Conservation (phyloP, 2,888 invertebrate genomes). For the Cheilosia variabilis region DNA sequence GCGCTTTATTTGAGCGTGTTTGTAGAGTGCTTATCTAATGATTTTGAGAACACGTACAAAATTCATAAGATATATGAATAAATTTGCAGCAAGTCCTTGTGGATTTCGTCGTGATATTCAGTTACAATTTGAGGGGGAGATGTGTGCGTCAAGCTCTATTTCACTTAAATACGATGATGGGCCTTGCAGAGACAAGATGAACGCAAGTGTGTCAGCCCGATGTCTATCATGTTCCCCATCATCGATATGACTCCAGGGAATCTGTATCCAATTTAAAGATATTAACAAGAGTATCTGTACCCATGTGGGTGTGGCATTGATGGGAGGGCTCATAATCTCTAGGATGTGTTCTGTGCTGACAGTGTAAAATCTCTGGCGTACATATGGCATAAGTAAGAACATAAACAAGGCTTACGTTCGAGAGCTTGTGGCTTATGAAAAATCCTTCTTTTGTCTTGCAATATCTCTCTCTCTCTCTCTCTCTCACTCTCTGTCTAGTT, state of each 20-base stretch:
- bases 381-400: no score
- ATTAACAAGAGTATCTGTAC: background rate
- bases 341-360: no score
- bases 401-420: no score
- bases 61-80: constrained; percentile 42
- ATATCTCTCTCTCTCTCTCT: no score
- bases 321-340: no score
- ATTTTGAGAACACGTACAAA: constrained; percentile 40
- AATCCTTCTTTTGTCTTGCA: no score
- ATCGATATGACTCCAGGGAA: background rate
- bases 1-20: constrained; percentile 61
- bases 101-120: constrained; percentile 43
- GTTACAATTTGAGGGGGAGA: constrained; percentile 15
- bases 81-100: constrained; percentile 44
- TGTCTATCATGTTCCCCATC: background rate
- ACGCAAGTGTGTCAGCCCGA: constrained; percentile 6
- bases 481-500: no score
- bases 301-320: background rate
- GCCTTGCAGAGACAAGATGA: background rate
- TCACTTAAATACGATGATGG: constrained; percentile 12
- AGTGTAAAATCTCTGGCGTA: no score
- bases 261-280: no score
- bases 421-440: no score
- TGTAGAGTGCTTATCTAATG: constrained; percentile 57
- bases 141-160: background rate